Conservation (phyloP, 2,113 vertebrate genomes). For the Phyllostomus discolor region DNA sequence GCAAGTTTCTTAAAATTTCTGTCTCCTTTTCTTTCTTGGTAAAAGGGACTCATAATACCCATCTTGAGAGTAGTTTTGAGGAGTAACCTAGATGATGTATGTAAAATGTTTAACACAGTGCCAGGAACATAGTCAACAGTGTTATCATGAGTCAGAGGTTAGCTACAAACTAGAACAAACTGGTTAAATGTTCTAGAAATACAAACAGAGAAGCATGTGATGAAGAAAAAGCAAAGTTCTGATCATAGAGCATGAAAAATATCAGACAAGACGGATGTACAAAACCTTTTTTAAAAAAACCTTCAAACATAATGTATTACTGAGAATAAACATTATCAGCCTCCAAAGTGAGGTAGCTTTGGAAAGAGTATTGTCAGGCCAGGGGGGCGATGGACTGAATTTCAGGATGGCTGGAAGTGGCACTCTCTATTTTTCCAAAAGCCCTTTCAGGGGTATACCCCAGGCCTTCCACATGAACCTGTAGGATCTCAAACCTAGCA, state of each 20-base stretch:
- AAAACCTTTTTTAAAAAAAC: background rate
- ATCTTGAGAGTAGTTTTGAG: background rate
- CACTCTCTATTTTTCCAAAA: background rate
- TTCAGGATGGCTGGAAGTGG: background rate
- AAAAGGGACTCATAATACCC: background rate
- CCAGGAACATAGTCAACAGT: background rate
- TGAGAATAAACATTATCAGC: background rate
- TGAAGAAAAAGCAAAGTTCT: slow-evolving; percentile 12
- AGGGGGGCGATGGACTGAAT: background rate
- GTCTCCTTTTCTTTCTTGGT: background rate
- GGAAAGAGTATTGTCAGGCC: background rate
- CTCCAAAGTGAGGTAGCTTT: background rate
- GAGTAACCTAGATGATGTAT: background rate
- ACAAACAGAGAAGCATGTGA: background rate
- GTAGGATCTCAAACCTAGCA: background rate
- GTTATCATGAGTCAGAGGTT: background rate
- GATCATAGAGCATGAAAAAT: background rate
- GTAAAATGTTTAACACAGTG: background rate
- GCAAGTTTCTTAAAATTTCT: background rate
- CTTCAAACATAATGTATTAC: background rate
- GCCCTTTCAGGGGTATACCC: background rate
- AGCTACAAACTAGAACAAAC: slow-evolving; percentile 35
- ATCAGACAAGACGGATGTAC: background rate
- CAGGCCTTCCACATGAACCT: background rate
- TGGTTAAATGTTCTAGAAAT: slow-evolving; percentile 43